A percentile compares a stretch with the other conserved stretches of the same genome.
Conservation (phyloP, 2,888 invertebrate genomes). For the Halictus quadricinctus region DNA sequence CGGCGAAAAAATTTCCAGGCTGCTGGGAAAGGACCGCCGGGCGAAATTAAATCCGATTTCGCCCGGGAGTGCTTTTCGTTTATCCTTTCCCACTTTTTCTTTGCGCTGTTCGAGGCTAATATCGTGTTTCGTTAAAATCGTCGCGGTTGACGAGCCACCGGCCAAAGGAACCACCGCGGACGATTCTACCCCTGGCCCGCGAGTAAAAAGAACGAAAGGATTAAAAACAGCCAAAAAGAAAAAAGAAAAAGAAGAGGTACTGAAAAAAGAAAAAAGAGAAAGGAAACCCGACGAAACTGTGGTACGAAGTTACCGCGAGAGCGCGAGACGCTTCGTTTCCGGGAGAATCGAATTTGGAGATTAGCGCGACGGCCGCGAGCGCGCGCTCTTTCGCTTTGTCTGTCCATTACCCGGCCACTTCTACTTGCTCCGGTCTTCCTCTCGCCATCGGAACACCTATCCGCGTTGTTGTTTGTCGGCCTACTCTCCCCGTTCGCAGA, state of each 20-base stretch:
- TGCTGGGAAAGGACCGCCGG: slow-evolving; percentile 8
- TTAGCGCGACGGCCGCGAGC: background rate
- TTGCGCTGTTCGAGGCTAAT: slow-evolving; percentile 12
- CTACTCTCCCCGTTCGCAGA: background rate
- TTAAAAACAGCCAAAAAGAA: background rate
- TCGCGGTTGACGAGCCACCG: slow-evolving; percentile 30
- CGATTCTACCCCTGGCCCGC: background rate
- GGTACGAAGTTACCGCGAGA: background rate
- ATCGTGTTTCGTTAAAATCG: slow-evolving; percentile 34
- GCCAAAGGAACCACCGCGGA: slow-evolving; percentile 6
- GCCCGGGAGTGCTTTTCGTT: slow-evolving; percentile 27
- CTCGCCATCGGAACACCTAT: background rate
- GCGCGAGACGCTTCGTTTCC: background rate
- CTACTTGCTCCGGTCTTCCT: background rate
- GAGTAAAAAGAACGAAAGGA: background rate
- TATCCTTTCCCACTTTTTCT: background rate
- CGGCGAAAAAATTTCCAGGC: slow-evolving; percentile 9
- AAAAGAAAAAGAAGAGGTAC: background rate
- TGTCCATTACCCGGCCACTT: slow-evolving; percentile 8
- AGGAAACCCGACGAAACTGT: background rate
- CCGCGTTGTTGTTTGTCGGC: background rate
- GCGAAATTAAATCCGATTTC: slow-evolving; percentile 50
- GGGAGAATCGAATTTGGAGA: background rate
- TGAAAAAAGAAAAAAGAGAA: background rate
- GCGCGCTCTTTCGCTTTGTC: slow-evolving; percentile 1